Conservation (phyloP, 2,113 vertebrate species). For the Craseonycteris thonglongyai region DNA sequence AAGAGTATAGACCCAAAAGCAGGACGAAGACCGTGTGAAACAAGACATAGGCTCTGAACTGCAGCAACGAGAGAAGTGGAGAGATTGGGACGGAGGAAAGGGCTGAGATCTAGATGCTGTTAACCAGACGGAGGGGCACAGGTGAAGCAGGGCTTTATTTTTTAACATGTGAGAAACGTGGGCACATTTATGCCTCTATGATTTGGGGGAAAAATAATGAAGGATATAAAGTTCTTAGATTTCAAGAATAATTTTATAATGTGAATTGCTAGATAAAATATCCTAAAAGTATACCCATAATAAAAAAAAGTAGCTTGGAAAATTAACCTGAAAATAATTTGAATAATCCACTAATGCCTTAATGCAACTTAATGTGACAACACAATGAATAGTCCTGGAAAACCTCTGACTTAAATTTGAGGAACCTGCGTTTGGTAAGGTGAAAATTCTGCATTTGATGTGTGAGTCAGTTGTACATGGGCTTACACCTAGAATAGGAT, state of each 20-base stretch:
- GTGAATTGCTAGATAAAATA: neutral
- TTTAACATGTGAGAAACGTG: neutral
- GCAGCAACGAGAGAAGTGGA: neutral
- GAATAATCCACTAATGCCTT: neutral
- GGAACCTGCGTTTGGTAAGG: neutral
- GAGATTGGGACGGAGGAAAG: neutral
- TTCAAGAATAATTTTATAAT: neutral
- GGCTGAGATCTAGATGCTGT: too few species aligned
- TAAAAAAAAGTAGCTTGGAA: neutral
- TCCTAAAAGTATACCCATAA: neutral
- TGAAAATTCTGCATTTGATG: neutral
- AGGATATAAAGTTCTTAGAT: neutral
- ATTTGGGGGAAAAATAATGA: neutral
- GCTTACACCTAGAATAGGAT: neutral
- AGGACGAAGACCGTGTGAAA: neutral
- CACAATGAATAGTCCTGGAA: neutral
- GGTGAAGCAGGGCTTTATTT: neutral
- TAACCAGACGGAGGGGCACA: neutral
- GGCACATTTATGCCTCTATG: neutral
- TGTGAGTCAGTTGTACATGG: neutral
- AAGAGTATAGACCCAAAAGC: neutral
- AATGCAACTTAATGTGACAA: neutral
- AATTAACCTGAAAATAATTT: neutral
- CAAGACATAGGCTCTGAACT: neutral
- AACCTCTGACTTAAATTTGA: neutral